A percentile compares a stretch with the other conserved stretches of the same genome.
phyloP scores from a whole-genome alignment of 2,888 invertebrate genomes.

The Archaeoteleia sp. region DNA sequence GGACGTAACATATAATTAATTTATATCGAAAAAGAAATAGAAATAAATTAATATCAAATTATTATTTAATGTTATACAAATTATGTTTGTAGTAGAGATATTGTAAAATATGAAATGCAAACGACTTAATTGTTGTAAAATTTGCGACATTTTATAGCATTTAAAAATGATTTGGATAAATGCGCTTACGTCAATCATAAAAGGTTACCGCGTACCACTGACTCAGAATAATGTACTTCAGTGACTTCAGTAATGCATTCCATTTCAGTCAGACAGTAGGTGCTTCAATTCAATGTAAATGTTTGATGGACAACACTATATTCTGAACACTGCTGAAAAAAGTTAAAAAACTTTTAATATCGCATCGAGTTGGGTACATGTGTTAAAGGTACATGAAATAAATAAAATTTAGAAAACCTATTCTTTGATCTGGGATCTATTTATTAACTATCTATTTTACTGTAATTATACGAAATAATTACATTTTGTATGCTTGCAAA shows the following conservation, averaged over 20 bases:
- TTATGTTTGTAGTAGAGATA: no score
- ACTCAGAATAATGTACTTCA: slow-evolving; percentile 11
- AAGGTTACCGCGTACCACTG: slow-evolving; percentile 15
- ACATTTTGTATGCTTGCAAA: no score
- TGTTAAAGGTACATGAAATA: slow-evolving; percentile 11
- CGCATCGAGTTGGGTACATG: slow-evolving; percentile 14
- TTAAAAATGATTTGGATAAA: slow-evolving; percentile 16
- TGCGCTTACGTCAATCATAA: slow-evolving; percentile 26
- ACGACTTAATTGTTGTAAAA: no score
- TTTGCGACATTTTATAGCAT: slow-evolving; percentile 8
- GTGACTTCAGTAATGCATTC: slow-evolving; percentile 31
- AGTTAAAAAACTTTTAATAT: slow-evolving; percentile 25
- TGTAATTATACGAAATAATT: no score
- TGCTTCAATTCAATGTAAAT: slow-evolving; percentile 17
- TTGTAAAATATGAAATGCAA: no score
- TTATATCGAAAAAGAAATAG: no score
- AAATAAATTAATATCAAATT: no score
- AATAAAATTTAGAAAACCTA: slow-evolving; percentile 31
- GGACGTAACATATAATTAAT: no score
- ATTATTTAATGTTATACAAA: no score
- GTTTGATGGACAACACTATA: slow-evolving; percentile 29
- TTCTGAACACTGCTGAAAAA: slow-evolving; percentile 23
- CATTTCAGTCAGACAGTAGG: slow-evolving; percentile 25
- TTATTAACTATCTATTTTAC: no score
- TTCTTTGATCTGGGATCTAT: no score